These are phyloP conservation scores for Syngnathus scovelli DNA, from an alignment of 2,113 vertebrate species.

Conservation along the genomic window DNA sequence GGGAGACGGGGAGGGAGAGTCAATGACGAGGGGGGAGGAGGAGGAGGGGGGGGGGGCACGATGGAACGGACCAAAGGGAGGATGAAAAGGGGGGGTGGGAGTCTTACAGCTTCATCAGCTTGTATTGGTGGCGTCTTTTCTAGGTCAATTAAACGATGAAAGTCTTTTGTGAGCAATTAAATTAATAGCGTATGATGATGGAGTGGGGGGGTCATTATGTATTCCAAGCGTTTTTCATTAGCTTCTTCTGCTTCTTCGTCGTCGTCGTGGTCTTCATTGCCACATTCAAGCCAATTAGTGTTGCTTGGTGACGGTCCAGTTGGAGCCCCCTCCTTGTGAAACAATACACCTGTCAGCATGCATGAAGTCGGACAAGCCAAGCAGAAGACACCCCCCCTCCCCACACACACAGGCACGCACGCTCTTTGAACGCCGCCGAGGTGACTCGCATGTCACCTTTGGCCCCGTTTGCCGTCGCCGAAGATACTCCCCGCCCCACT, in stretches of 20 bases:
- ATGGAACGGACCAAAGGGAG: slow-evolving; percentile 43
- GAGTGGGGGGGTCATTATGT: slow-evolving; percentile 83
- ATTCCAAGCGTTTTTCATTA: slow-evolving; percentile 99
- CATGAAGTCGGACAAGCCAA: slow-evolving; percentile 87
- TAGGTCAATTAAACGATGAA: slow-evolving; percentile 97
- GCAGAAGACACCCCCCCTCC: slow-evolving; percentile 79
- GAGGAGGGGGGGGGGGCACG: slow-evolving; percentile 42
- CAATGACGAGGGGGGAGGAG: slow-evolving; percentile 35
- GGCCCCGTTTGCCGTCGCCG: slow-evolving; percentile 64
- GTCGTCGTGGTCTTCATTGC: slow-evolving; percentile 44
- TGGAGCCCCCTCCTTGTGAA: slow-evolving; percentile 91
- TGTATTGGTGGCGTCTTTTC: slow-evolving; percentile 83
- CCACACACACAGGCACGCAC: background rate
- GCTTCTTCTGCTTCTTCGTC: slow-evolving; percentile 36
- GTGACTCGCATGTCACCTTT: slow-evolving; percentile 81
- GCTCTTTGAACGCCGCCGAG: slow-evolving; percentile 79
- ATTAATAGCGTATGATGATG: slow-evolving; percentile 96
- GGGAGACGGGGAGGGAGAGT: slow-evolving; percentile 14
- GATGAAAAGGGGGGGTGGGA: slow-evolving; percentile 13
- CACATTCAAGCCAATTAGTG: slow-evolving; percentile 98
- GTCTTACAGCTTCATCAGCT: slow-evolving; percentile 81
- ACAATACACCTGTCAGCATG: slow-evolving; percentile 98
- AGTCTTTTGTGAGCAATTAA: slow-evolving; percentile 98
- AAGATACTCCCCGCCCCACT: slow-evolving; percentile 53
- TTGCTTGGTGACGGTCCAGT: slow-evolving; percentile 89